These are phyloP conservation scores for Trogon surrucura DNA, from an alignment of 2,113 vertebrate genomes.

Conservation along the genomic window DNA sequence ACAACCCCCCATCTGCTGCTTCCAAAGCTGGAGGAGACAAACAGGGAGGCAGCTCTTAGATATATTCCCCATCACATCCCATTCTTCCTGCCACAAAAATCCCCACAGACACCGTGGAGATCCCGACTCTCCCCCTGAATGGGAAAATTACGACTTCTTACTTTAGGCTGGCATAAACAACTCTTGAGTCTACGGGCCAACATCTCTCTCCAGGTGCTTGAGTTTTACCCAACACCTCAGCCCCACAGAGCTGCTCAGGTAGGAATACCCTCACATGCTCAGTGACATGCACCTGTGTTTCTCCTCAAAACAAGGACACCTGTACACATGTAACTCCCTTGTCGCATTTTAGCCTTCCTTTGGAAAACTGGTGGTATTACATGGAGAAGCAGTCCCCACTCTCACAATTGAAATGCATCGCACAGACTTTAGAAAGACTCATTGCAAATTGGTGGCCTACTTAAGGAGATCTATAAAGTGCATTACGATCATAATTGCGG, in stretches of 20 bases:
- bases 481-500: not conserved
- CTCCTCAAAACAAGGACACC: not conserved
- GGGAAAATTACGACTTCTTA: not conserved
- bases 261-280: not conserved
- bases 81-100: not conserved
- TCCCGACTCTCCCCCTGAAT: not conserved
- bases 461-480: slow-evolving; percentile 17
- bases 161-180: not conserved
- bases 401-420: fast-evolving
- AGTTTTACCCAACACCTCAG: not conserved
- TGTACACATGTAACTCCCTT: not conserved
- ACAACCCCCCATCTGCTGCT: slow-evolving; percentile 41
- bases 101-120: not conserved
- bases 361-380: fast-evolving
- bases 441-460: not conserved
- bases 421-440: not conserved
- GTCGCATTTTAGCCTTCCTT: not conserved
- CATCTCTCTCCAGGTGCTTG: not conserved
- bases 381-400: not conserved
- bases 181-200: not conserved
- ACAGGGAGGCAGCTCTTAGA: not conserved
- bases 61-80: not conserved
- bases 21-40: not conserved
- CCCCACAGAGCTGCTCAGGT: not conserved
- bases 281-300: not conserved